Conservation (phyloP, 2,888 invertebrate genomes). For the Operophtera brumata region DNA sequence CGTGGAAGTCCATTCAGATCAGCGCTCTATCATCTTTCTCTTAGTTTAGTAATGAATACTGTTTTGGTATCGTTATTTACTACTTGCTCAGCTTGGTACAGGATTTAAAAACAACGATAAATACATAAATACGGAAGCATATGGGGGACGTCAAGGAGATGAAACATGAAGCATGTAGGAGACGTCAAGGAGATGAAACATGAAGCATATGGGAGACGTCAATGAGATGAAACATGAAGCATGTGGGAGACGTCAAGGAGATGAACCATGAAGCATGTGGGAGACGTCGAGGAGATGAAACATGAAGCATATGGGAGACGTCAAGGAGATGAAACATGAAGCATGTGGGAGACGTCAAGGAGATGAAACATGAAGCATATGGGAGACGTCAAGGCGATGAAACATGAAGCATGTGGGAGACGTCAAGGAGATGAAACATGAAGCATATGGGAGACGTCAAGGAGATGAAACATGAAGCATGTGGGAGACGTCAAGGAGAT, state of each 20-base stretch:
- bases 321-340: neutral
- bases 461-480: neutral
- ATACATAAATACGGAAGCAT: no score
- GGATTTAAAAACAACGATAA: no score
- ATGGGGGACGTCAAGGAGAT: no score
- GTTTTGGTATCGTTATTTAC: no score
- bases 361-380: neutral
- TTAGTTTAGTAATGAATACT: no score
- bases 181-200: neutral
- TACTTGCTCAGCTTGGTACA: no score
- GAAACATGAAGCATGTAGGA: neutral
- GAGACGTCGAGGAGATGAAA: neutral
- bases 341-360: no score
- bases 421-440: neutral
- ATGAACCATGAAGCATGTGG: neutral
- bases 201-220: neutral
- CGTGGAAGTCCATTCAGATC: no score
- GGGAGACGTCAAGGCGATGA: neutral
- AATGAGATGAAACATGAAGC: neutral
- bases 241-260: no score
- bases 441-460: neutral
- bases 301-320: neutral
- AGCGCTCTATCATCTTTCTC: no score
- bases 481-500: no score
- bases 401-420: neutral